These are phyloP conservation scores for Agrotis clavis DNA, from an alignment of 2,888 invertebrate genomes.

Conservation along the genomic window DNA sequence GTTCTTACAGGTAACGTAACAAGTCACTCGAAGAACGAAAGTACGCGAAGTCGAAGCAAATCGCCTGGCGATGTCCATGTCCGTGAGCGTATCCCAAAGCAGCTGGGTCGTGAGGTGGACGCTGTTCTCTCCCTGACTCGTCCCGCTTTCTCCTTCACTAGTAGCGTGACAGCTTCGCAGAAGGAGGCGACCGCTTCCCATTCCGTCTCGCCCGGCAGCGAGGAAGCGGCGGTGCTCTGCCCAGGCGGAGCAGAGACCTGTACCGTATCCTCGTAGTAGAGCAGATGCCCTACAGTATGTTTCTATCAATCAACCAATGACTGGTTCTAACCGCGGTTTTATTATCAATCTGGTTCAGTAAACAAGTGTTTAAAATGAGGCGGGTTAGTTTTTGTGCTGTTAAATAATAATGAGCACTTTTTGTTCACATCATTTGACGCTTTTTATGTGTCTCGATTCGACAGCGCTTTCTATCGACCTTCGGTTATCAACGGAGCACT, in stretches of 20 bases:
- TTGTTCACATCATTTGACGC: conserved; percentile 62
- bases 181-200: no score
- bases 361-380: conserved; percentile 23
- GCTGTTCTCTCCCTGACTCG: no score
- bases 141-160: no score
- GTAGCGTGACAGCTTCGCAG: no score
- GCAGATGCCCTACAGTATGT: not conserved
- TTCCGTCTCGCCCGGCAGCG: no score
- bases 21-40: not conserved
- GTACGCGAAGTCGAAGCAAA: no score
- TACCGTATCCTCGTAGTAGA: not conserved
- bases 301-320: not conserved
- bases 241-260: no score
- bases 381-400: conserved; percentile 31
- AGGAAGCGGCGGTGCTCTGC: no score
- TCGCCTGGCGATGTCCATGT: no score
- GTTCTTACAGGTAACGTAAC: conserved; percentile 90
- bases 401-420: conserved; percentile 57
- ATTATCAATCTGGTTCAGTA: not conserved
- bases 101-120: no score
- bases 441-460: conserved; percentile 63
- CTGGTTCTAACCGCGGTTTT: not conserved
- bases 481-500: conserved; percentile 37
- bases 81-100: no score
- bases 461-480: conserved; percentile 75